Evolutionary conservation across 92 coral and sea anemone species (phyloP).

Genomic region (Zoanthus sansibaricus): DNA sequence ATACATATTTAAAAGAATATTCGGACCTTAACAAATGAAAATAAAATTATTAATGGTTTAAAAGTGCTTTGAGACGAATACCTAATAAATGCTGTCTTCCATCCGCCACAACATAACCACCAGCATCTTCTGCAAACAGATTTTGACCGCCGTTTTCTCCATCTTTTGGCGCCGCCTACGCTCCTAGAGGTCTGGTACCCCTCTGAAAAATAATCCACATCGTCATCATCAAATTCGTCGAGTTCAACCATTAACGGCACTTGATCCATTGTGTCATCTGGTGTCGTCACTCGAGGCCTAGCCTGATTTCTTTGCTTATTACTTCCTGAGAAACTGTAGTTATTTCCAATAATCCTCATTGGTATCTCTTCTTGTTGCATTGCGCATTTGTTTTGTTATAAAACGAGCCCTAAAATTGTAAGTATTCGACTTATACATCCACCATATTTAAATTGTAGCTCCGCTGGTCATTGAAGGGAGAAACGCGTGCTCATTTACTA

Average conservation of each 20-base stretch:
- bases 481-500: slow-evolving; percentile 32
- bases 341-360: slow-evolving; percentile 56
- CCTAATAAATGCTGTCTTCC: slow-evolving; percentile 64
- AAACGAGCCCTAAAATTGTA: neutral
- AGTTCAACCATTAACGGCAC: slow-evolving; percentile 83
- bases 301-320: slow-evolving; percentile 37
- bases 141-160: slow-evolving; percentile 71
- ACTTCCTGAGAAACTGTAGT: slow-evolving; percentile 9
- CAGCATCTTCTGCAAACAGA: slow-evolving; percentile 76
- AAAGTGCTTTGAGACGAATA: neutral
- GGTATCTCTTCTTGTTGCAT: slow-evolving; percentile 90
- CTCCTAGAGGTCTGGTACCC: slow-evolving; percentile 88
- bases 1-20: neutral
- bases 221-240: slow-evolving; percentile 78
- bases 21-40: neutral
- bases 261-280: slow-evolving; percentile 69
- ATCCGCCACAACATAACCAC: slow-evolving; percentile 81
- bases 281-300: slow-evolving; percentile 48
- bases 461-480: slow-evolving; percentile 32
- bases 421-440: slow-evolving; percentile 26
- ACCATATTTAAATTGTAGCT: slow-evolving; percentile 32
- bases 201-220: slow-evolving; percentile 83
- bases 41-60: neutral
- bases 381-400: neutral
- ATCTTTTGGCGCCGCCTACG: slow-evolving; percentile 61